Conservation (phyloP, 2,797 vertebrate species). For the Alauda arvensis region DNA sequence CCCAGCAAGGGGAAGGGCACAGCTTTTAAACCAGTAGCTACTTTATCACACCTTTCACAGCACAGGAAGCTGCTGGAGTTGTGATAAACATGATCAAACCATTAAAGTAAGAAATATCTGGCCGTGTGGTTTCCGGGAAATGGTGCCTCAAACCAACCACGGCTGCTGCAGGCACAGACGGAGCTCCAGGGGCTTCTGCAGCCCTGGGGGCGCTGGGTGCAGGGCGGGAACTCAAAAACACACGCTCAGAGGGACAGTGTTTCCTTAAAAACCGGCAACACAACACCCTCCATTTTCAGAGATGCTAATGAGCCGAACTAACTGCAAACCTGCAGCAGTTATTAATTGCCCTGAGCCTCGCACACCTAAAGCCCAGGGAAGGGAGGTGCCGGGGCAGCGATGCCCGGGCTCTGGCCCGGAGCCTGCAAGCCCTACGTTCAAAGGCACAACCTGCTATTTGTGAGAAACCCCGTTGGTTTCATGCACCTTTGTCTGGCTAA, state of each 20-base stretch:
- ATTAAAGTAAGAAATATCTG: conserved; percentile 33
- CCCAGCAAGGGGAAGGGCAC: neutral
- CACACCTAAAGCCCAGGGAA: neutral
- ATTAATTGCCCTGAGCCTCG: neutral
- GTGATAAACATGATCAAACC: conserved; percentile 43
- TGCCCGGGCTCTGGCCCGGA: neutral
- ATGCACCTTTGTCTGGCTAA: neutral
- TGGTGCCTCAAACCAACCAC: conserved; percentile 23
- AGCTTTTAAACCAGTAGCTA: conserved; percentile 22
- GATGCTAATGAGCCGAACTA: neutral
- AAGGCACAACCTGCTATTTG: rapidly evolving
- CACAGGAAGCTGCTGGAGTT: conserved; percentile 57
- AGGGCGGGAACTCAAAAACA: neutral
- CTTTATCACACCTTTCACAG: conserved; percentile 42
- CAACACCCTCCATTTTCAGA: neutral
- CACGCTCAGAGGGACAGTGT: neutral
- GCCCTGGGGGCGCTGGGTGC: neutral
- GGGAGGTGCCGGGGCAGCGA: neutral
- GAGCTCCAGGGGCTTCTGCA: neutral
- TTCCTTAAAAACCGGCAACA: neutral
- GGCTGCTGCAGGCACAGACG: neutral
- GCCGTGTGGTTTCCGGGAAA: conserved; percentile 56
- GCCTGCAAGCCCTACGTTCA: neutral
- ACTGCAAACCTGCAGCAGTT: neutral
- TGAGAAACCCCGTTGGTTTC: neutral